Evolutionary conservation across 2,797 vertebrate species (phyloP).

Genomic region (Sphaeramia orbicularis): DNA sequence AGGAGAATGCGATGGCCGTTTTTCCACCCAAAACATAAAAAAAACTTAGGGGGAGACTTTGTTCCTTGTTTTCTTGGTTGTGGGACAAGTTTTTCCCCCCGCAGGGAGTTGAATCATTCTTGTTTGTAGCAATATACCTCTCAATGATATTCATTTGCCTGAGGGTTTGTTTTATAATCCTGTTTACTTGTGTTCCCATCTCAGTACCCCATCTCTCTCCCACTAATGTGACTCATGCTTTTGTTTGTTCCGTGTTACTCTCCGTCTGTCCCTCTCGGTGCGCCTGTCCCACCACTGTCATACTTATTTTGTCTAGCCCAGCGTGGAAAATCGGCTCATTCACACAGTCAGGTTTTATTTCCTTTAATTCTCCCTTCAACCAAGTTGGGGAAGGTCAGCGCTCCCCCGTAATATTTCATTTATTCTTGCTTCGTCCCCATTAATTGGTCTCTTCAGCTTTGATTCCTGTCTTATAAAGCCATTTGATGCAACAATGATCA

Average conservation of each 20-base stretch:
- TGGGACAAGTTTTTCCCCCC: constrained; percentile 52
- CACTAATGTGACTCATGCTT: constrained; percentile 78
- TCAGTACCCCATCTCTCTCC: constrained; percentile 74
- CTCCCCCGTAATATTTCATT: constrained; percentile 25
- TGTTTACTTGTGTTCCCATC: constrained; percentile 75
- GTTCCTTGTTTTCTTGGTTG: constrained; percentile 42
- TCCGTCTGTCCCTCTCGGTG: constrained; percentile 49
- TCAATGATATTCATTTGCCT: constrained; percentile 77
- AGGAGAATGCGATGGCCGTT: too few species aligned
- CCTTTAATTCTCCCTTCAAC: constrained; percentile 40
- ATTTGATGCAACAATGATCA: constrained; percentile 47
- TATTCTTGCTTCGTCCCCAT: constrained; percentile 33
- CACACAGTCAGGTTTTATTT: constrained; percentile 59
- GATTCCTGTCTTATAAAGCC: constrained; percentile 27
- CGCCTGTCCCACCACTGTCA: constrained; percentile 47
- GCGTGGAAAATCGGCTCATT: constrained; percentile 58
- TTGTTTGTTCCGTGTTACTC: constrained; percentile 71
- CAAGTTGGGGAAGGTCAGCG: constrained; percentile 38
- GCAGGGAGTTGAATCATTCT: constrained; percentile 73
- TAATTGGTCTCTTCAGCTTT: constrained; percentile 34
- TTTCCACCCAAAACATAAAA: constrained; percentile 12
- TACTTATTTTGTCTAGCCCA: constrained; percentile 47
- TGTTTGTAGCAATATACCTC: constrained; percentile 73
- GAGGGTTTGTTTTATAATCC: constrained; percentile 82
- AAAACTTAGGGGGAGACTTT: constrained; percentile 33